Conservation (phyloP, 2,888 invertebrate genomes). For the Lamellibrachia columna region DNA sequence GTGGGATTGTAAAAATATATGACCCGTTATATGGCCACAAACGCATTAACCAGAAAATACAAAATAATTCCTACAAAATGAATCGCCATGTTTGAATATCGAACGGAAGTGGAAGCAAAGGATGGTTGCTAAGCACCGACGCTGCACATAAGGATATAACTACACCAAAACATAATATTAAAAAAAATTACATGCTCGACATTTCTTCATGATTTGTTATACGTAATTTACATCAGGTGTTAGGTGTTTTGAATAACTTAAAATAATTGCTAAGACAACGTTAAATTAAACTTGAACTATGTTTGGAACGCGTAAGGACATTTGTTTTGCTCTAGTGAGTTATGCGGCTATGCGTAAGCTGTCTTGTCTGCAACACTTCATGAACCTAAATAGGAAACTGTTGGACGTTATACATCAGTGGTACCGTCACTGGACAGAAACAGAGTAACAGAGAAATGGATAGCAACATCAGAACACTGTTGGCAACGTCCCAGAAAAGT, state of each 20-base stretch:
- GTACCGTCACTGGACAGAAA: background rate
- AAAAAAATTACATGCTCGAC: background rate
- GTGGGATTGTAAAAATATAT: background rate
- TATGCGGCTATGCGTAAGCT: background rate
- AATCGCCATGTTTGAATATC: constrained; percentile 12
- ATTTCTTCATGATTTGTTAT: background rate
- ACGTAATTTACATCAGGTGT: background rate
- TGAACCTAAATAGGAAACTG: background rate
- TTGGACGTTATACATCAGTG: constrained; percentile 20
- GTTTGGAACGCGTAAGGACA: background rate
- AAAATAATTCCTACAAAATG: background rate
- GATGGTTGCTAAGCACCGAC: constrained; percentile 3
- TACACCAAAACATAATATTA: background rate
- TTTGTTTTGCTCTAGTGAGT: constrained; percentile 10
- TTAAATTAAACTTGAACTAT: constrained; percentile 14
- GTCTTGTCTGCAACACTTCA: background rate
- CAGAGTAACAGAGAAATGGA: constrained; percentile 41
- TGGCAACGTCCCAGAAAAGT: constrained; percentile 45
- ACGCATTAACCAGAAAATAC: background rate
- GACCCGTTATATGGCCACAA: background rate
- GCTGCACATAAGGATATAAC: background rate
- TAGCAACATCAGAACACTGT: constrained; percentile 48
- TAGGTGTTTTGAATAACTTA: background rate
- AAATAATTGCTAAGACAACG: background rate
- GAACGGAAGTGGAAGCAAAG: constrained; percentile 1